A percentile compares a stretch with the other conserved stretches of the same genome.
phyloP scores from a whole-genome alignment of 2,797 vertebrate species.

The Petrocephalus schoutedeni region DNA sequence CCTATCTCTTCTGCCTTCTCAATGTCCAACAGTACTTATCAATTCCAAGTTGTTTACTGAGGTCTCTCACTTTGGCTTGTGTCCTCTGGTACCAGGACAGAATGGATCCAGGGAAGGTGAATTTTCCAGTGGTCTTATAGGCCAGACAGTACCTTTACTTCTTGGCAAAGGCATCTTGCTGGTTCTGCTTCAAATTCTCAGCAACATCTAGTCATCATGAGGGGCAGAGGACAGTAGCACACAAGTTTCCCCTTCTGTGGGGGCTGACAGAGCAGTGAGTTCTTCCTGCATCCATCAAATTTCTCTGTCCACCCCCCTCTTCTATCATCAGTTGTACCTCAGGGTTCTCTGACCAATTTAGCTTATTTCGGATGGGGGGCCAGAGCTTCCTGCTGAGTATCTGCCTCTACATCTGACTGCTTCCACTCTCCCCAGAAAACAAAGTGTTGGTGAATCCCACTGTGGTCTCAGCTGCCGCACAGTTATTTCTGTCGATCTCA shows the following conservation, averaged over 20 bases:
- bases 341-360: slow-evolving; percentile 2
- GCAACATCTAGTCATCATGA: not conserved
- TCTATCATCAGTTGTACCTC: not conserved
- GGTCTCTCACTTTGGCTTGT: not conserved
- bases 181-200: not conserved
- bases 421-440: not conserved
- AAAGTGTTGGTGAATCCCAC: not conserved
- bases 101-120: not conserved
- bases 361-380: not conserved
- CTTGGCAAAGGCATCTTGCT: not conserved
- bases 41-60: not conserved
- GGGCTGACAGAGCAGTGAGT: not conserved
- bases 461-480: not conserved
- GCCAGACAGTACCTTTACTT: not conserved
- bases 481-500: not conserved
- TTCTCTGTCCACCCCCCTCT: not conserved
- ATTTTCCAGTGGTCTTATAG: not conserved
- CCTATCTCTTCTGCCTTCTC: not conserved
- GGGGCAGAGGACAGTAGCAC: not conserved
- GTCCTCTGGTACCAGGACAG: not conserved
- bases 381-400: not conserved
- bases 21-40: not conserved
- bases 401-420: not conserved
- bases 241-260: not conserved
- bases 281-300: slow-evolving; percentile 1